These are phyloP conservation scores for Clanis bilineata DNA, from an alignment of 2,888 invertebrate genomes.

Conservation along the genomic window DNA sequence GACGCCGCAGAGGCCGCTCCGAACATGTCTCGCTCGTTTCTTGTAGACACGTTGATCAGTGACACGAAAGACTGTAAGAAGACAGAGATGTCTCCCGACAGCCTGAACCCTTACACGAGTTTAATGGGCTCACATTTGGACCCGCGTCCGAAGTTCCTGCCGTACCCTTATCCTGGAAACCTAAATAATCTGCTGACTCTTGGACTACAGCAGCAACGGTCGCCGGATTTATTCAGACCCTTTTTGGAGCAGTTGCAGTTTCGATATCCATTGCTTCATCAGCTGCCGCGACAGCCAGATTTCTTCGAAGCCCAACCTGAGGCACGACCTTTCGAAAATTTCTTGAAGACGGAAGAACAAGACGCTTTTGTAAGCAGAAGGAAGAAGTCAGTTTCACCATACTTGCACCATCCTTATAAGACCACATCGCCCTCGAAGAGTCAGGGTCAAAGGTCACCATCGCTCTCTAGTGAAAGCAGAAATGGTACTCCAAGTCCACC, in stretches of 20 bases:
- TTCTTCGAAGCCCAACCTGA: constrained; percentile 54
- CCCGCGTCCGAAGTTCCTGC: constrained; percentile 76
- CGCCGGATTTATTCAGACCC: constrained; percentile 75
- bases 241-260: constrained; percentile 72
- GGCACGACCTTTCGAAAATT: constrained; percentile 50
- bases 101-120: constrained; percentile 62
- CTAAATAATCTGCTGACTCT: constrained; percentile 85
- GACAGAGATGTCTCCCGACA: constrained; percentile 63
- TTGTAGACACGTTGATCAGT: constrained; percentile 90
- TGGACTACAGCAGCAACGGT: constrained; percentile 82
- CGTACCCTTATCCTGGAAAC: constrained; percentile 84
- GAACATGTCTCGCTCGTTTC: constrained; percentile 90
- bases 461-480: constrained; percentile 73
- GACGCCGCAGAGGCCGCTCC: constrained; percentile 45
- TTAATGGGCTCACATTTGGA: constrained; percentile 62
- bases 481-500: constrained; percentile 82
- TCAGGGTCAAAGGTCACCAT: constrained; percentile 68
- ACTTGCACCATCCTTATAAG: constrained; percentile 69
- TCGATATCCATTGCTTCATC: constrained; percentile 68
- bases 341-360: constrained; percentile 61
- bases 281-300: constrained; percentile 64
- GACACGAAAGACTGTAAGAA: constrained; percentile 78
- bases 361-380: constrained; percentile 63
- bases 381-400: constrained; percentile 72
- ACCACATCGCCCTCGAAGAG: constrained; percentile 66